phyloP scores from a whole-genome alignment of 2,113 vertebrate genomes.

The Ctenomys sociabilis region DNA sequence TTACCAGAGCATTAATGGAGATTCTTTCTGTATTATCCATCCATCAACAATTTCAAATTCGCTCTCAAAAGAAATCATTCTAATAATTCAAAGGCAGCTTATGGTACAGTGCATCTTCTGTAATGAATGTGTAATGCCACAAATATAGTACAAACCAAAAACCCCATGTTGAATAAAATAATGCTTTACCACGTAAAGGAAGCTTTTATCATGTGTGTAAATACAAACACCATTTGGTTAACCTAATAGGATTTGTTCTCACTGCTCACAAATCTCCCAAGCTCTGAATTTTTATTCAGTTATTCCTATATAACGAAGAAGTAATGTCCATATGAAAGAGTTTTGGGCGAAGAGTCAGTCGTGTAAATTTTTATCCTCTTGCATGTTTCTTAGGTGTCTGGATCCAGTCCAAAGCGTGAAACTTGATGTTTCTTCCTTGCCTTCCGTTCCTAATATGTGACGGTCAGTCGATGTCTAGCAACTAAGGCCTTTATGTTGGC shows the following conservation, averaged over 20 bases:
- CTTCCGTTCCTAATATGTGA: neutral
- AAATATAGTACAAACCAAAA: neutral
- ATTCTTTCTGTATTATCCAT: constrained; percentile 32
- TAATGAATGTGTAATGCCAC: neutral
- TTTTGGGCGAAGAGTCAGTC: neutral
- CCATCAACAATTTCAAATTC: constrained; percentile 40
- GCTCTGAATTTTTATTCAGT: neutral
- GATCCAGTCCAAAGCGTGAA: neutral
- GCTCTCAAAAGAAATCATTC: constrained; percentile 1
- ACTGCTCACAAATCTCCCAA: neutral
- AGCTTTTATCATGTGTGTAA: constrained; percentile 23
- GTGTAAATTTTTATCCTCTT: neutral
- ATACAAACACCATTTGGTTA: neutral
- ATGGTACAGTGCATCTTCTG: neutral
- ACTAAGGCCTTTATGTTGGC: neutral
- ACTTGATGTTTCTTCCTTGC: neutral
- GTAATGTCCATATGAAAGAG: neutral
- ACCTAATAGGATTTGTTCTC: neutral
- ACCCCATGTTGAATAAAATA: constrained; percentile 17
- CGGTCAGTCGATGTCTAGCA: neutral
- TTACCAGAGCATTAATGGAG: neutral
- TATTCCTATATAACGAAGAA: neutral
- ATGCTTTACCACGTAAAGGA: constrained; percentile 4
- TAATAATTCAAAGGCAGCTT: neutral
- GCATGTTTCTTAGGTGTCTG: neutral